Conservation (phyloP, 2,113 vertebrate species). For the Polyodon spathula region DNA sequence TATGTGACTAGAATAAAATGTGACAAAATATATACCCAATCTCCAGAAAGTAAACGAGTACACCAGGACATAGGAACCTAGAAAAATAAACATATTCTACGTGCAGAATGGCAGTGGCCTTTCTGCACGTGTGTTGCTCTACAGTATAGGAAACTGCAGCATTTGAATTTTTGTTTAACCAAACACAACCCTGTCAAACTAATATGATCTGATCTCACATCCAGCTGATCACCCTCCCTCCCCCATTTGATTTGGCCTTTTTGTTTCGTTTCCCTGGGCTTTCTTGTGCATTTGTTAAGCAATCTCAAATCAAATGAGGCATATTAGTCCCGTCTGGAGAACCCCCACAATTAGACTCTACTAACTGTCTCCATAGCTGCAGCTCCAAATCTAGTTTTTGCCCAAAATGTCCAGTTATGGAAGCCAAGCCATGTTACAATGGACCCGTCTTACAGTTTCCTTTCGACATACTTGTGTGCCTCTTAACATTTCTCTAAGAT, state of each 20-base stretch:
- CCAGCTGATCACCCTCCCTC: constrained; percentile 13
- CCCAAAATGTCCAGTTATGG: too few species aligned
- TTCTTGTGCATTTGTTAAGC: constrained; percentile 49
- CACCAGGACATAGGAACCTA: too few species aligned
- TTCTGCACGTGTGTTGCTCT: constrained; percentile 17
- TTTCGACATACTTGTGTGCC: too few species aligned
- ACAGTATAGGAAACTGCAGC: neutral
- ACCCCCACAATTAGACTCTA: constrained; percentile 21
- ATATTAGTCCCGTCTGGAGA: constrained; percentile 27
- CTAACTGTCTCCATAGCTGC: constrained; percentile 3
- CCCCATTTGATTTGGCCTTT: constrained; percentile 20
- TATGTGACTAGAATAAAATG: too few species aligned
- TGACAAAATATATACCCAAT: too few species aligned
- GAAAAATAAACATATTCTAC: constrained; percentile 20
- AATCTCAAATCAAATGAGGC: constrained; percentile 46
- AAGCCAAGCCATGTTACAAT: too few species aligned
- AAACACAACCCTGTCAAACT: constrained; percentile 20
- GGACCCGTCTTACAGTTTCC: too few species aligned
- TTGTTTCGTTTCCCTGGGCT: constrained; percentile 20
- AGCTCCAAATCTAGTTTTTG: neutral
- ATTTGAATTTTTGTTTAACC: constrained; percentile 18
- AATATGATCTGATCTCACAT: constrained; percentile 16
- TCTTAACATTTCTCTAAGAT: too few species aligned
- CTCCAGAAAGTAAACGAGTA: too few species aligned
- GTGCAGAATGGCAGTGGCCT: constrained; percentile 22